Percentiles rank a stretch among this genome's conserved stretches.
These are phyloP conservation scores for Moxostoma hubbsi DNA, from an alignment of 2,797 vertebrate genomes.

Conservation along the genomic window DNA sequence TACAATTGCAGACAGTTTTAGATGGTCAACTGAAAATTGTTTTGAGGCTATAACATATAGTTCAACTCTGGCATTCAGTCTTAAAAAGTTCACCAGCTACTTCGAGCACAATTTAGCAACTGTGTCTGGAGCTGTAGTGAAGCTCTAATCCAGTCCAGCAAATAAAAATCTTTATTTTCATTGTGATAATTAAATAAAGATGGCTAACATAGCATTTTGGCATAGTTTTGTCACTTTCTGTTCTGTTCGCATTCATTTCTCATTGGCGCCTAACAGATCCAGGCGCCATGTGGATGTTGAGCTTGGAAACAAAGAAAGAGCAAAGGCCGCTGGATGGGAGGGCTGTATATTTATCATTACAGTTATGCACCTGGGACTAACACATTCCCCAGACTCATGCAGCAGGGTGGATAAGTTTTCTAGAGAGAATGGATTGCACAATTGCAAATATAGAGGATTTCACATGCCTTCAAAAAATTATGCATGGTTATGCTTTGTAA, in stretches of 20 bases:
- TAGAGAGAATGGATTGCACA: not conserved
- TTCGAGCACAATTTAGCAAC: not conserved
- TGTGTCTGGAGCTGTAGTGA: too few species aligned
- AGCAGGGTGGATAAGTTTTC: not conserved
- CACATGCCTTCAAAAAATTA: not conserved
- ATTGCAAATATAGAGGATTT: not conserved
- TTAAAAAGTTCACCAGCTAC: not conserved
- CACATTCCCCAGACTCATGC: conserved; percentile 14
- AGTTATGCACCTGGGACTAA: conserved; percentile 28
- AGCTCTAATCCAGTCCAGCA: not conserved
- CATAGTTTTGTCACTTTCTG: conserved; percentile 30
- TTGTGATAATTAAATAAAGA: conserved; percentile 9
- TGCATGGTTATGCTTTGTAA: not conserved
- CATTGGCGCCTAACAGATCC: not conserved
- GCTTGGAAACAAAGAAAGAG: conserved; percentile 39
- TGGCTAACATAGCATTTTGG: not conserved
- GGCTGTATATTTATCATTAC: conserved; percentile 45
- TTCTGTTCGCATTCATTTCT: conserved; percentile 25
- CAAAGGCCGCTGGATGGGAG: not conserved
- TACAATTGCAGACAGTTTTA: too few species aligned
- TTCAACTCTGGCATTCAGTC: too few species aligned
- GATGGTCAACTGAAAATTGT: too few species aligned
- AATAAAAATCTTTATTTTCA: conserved; percentile 20
- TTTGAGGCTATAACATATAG: too few species aligned
- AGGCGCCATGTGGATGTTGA: conserved; percentile 17